Evolutionary conservation across 2,888 invertebrate species (phyloP), one percentile per base, ranked within the genome.

Genomic region (Dryobotodes eremita): DNA sequence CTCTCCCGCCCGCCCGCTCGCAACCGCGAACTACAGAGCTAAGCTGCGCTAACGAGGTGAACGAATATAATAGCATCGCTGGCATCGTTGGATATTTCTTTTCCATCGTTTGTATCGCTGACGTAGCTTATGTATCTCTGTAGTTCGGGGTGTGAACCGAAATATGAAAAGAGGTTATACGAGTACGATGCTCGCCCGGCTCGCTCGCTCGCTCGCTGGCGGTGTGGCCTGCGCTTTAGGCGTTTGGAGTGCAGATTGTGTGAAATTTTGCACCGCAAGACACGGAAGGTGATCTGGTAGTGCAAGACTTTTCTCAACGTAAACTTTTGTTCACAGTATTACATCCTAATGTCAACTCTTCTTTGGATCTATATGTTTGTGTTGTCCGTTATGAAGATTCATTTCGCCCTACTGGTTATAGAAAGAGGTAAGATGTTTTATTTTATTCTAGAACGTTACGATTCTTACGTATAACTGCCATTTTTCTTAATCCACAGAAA

Each of bases 301-400:
- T 10, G 23, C 23, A 59, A 36, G 10, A 48, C 10, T 69, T 61
- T 36, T 64, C 36, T 64, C 6, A 20, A 11, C 1, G 17, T 17
- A n/a, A 59, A 2, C 7, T 42, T 53, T 53, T 70, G 1, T 61
- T 86, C 71, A 31, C 90, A 89, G 90, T 64, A 77, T 26, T 85
- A 85, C 70, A 72, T 90, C 15, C 7, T 88, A 3, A 50, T 74
- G 20, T 85, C 89, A 7, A 82, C 85, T 13, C 36, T 85, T 50
- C 75, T 90, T 10, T 90, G 89, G 68, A 66, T 89, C 26, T 88
- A 85, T 42, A 83, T 90, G 55, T 90, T 90, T 69, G 74, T 82
- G 23, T 10, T 90, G 11, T 80, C 91, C 0, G 77, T 89, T 11
- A 42, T 89, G 70, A 83, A 88, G 86, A 88, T 90, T 26, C 91